phyloP scores from a whole-genome alignment of 2,888 invertebrate species.

The Thyatira batis region DNA sequence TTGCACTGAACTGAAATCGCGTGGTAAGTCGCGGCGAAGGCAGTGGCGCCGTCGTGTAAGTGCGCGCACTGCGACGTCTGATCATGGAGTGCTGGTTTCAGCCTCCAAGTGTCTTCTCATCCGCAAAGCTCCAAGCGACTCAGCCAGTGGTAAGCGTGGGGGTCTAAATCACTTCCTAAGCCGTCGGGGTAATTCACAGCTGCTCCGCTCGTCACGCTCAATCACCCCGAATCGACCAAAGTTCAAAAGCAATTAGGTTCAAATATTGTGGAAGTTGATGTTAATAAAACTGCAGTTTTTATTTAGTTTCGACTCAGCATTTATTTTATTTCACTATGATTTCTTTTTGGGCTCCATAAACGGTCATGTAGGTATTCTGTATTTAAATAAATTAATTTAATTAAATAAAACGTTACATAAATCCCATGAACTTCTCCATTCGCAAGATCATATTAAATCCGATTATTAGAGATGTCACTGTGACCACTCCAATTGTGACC shows the following conservation, averaged over 20 bases:
- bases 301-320: background rate
- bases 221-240: conserved; percentile 46
- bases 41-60: conserved; percentile 24
- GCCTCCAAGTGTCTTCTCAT: conserved; percentile 62
- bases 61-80: conserved; percentile 52
- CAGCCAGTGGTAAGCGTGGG: conserved; percentile 40
- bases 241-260: conserved; percentile 41
- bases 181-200: conserved; percentile 45
- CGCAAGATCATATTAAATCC: conserved; percentile 60
- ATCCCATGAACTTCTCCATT: conserved; percentile 49
- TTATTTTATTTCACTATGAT: too few relatives aligned
- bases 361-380: too few relatives aligned
- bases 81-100: conserved; percentile 54
- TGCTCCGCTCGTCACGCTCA: conserved; percentile 44
- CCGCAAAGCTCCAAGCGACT: conserved; percentile 55
- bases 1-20: conserved; percentile 15
- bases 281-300: conserved; percentile 7
- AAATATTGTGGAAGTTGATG: conserved; percentile 14
- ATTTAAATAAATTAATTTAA: too few relatives aligned
- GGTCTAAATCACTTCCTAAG: conserved; percentile 58
- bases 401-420: too few relatives aligned
- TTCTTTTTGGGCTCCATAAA: too few relatives aligned
- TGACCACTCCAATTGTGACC: conserved; percentile 67
- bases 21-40: conserved; percentile 22
- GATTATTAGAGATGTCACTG: conserved; percentile 61